These are phyloP conservation scores for Arctia plantaginis DNA, from an alignment of 2,888 invertebrate species.

Conservation along the genomic window DNA sequence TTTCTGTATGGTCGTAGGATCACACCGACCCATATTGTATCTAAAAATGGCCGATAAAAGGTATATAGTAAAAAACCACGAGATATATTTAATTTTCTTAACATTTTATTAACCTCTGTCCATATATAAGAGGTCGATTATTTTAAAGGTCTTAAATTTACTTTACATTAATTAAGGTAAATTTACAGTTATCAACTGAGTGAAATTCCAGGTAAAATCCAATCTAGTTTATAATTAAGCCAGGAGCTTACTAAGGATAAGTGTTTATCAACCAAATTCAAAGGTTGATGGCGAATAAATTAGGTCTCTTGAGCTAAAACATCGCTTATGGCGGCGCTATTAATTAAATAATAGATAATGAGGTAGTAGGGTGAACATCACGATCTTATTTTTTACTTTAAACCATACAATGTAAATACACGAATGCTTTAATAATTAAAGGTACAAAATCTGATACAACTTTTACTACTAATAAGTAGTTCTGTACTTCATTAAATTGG, in stretches of 20 bases:
- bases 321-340: conserved; percentile 32
- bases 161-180: neutral
- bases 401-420: no score
- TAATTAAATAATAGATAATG: no score
- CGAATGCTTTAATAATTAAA: no score
- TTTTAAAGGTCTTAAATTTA: neutral
- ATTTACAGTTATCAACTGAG: neutral
- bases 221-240: conserved; percentile 38
- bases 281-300: conserved; percentile 42
- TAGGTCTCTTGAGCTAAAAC: conserved; percentile 32
- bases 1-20: neutral
- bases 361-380: no score
- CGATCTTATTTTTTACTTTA: no score
- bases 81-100: neutral
- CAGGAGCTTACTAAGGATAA: conserved; percentile 33
- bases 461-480: neutral
- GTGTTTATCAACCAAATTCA: conserved; percentile 35
- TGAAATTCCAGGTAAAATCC: neutral
- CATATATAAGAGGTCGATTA: neutral
- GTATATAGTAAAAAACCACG: neutral
- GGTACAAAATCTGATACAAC: no score
- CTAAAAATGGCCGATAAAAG: neutral
- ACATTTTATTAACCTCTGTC: neutral
- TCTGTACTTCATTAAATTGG: no score
- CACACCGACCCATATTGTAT: neutral